A percentile compares a stretch with the other conserved stretches of the same genome.
Evolutionary conservation across 2,113 vertebrate genomes (phyloP).

Genomic region (Puntigrus tetrazona): DNA sequence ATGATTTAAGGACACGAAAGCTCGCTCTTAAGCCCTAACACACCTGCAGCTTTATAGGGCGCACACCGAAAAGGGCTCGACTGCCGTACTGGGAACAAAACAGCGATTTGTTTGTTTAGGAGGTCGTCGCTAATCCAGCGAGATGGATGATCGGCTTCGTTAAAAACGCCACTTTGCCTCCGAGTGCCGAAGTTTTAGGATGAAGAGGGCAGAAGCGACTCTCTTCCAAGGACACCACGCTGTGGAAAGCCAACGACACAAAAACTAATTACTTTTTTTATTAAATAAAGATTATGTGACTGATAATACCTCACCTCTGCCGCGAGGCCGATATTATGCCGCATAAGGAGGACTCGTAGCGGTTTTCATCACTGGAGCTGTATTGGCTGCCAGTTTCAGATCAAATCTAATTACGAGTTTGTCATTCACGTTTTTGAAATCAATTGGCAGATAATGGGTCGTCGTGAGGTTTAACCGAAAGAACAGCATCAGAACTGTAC

Average conservation of each 20-base stretch:
- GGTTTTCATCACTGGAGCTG: background rate
- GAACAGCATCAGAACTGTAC: background rate
- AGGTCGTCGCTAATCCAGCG: slow-evolving; percentile 29
- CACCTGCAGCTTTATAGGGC: slow-evolving; percentile 24
- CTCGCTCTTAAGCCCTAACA: slow-evolving; percentile 25
- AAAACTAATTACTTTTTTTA: slow-evolving; percentile 11
- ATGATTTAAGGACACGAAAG: slow-evolving; percentile 35
- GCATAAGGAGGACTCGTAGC: background rate
- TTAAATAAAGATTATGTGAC: slow-evolving; percentile 24
- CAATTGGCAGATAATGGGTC: background rate
- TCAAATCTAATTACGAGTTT: slow-evolving; percentile 15
- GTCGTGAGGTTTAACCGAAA: background rate
- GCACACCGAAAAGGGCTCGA: background rate
- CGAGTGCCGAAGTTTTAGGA: background rate
- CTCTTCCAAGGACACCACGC: slow-evolving; percentile 21
- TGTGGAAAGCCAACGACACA: slow-evolving; percentile 6
- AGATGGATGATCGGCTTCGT: slow-evolving; percentile 5
- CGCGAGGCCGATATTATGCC: background rate
- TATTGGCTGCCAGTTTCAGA: background rate
- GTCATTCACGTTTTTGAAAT: background rate
- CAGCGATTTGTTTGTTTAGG: slow-evolving; percentile 23
- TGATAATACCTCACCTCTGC: slow-evolving; percentile 24
- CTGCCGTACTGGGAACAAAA: background rate
- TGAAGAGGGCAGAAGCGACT: slow-evolving; percentile 7
- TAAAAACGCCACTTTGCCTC: background rate